Conservation (phyloP, 2,113 vertebrate species). For the Caranx ignobilis region DNA sequence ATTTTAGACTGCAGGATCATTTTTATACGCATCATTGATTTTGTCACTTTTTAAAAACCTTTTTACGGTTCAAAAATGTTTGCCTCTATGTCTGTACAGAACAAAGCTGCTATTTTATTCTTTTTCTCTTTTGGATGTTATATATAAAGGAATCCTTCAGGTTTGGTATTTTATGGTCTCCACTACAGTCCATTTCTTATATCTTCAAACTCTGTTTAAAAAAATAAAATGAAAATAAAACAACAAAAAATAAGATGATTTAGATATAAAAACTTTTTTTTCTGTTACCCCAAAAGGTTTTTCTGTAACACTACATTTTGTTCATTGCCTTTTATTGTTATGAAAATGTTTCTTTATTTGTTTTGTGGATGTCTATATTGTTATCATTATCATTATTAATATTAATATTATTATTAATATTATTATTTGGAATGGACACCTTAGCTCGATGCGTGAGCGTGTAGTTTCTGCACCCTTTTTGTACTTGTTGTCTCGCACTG, state of each 20-base stretch:
- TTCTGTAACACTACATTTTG: constrained; percentile 89
- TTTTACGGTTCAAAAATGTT: constrained; percentile 96
- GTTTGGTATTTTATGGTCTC: constrained; percentile 89
- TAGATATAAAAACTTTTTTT: constrained; percentile 60
- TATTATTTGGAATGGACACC: constrained; percentile 80
- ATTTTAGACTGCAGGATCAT: constrained; percentile 91
- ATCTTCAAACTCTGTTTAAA: constrained; percentile 88
- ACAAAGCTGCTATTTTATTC: constrained; percentile 99
- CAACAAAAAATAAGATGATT: constrained; percentile 52
- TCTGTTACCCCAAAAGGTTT: constrained; percentile 80
- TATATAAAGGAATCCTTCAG: constrained; percentile 88
- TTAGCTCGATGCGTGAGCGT: constrained; percentile 79
- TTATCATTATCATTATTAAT: constrained; percentile 75
- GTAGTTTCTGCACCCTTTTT: constrained; percentile 80
- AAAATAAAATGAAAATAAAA: constrained; percentile 15
- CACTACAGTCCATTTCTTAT: constrained; percentile 89
- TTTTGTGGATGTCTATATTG: constrained; percentile 77
- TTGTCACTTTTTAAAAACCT: constrained; percentile 95
- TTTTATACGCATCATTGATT: constrained; percentile 93
- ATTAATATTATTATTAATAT: constrained; percentile 71
- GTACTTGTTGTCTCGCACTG: constrained; percentile 78
- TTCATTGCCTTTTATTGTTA: constrained; percentile 91
- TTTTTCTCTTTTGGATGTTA: constrained; percentile 93
- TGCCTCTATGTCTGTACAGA: constrained; percentile 98
- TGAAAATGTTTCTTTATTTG: constrained; percentile 76